Conservation (phyloP, 2,113 vertebrate species). For the Chloebia gouldiae region DNA sequence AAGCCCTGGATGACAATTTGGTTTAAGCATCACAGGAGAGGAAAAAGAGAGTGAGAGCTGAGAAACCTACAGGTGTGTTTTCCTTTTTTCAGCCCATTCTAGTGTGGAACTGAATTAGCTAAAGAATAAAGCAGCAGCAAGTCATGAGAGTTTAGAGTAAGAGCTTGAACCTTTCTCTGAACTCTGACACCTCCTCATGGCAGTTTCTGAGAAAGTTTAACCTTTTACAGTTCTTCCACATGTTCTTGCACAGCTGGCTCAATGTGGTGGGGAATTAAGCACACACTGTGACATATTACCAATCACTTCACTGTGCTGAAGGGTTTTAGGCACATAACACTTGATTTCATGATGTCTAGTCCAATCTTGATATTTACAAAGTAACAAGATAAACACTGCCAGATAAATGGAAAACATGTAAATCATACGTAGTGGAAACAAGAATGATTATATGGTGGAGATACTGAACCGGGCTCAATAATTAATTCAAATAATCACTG, state of each 20-base stretch:
- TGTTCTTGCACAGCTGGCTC: background rate
- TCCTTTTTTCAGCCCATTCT: background rate
- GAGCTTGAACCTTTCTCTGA: background rate
- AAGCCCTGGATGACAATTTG: background rate
- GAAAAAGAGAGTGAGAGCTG: background rate
- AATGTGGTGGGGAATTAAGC: background rate
- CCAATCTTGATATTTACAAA: background rate
- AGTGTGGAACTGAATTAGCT: background rate
- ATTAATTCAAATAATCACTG: background rate
- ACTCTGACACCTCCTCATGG: background rate
- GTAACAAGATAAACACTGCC: background rate
- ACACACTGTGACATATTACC: background rate
- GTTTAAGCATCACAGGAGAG: background rate
- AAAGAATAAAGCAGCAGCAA: background rate
- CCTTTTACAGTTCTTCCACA: background rate
- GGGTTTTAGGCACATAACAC: background rate
- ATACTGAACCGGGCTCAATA: background rate
- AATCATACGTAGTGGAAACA: background rate
- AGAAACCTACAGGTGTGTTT: background rate
- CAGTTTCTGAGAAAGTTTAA: background rate
- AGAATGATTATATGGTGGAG: background rate
- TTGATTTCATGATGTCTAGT: background rate
- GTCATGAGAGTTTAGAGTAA: background rate
- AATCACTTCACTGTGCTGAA: background rate
- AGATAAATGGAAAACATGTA: conserved; percentile 2